Base-by-base conservation (phyloP, 2,797 vertebrate genomes). In the Mormyrops boulengeri region DNA sequence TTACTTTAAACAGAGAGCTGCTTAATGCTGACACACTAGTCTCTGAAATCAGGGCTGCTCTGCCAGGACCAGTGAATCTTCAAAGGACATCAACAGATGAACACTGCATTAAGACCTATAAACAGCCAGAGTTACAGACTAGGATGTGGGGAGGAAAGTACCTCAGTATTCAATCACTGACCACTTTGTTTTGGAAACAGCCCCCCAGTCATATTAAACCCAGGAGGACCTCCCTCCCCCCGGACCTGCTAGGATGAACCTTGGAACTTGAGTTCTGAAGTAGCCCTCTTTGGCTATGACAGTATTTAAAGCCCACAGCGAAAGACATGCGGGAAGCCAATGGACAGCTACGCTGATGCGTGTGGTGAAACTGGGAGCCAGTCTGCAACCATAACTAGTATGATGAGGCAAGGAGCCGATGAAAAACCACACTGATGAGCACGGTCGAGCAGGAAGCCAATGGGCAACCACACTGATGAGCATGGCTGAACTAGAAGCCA, bases 401-500 rank as follows among this genome's bases (percentile, higher is more conserved):
- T 49, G 26, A 41, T 41, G 30, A 77, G 2, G 69, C 69, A 14
- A 98, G 97, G 97, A 98, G 96, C 97, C 97, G 97, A 97, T 97
- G 97, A 97, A 95, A 97, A 94, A 97, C 94, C 95, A 93, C 94
- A 95, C 93, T 96, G 96, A 95, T 96, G 92, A 94, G 85, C 17
- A 84, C 26, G 19, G 52, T 52, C 14, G 4, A 38, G 38, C 30
- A 41, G 98, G 97, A 97, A 98, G 97, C 97, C 97, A 97, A 97
- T 97, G 96, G 97, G 96, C 97, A 94, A 97, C 94, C 94, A 94
- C 94, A 95, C 93, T 95, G 96, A 95, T 95, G 92, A 98, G 97
- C 97, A 97, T 97, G 96, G 97, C 97, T 98, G 95, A 98, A 96
- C 98, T 95, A 98, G 97, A 97, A 98, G 97, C 97, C 97, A 97